Evolutionary conservation across 2,888 invertebrate species (phyloP).

Genomic region (Sthenelais limicola): DNA sequence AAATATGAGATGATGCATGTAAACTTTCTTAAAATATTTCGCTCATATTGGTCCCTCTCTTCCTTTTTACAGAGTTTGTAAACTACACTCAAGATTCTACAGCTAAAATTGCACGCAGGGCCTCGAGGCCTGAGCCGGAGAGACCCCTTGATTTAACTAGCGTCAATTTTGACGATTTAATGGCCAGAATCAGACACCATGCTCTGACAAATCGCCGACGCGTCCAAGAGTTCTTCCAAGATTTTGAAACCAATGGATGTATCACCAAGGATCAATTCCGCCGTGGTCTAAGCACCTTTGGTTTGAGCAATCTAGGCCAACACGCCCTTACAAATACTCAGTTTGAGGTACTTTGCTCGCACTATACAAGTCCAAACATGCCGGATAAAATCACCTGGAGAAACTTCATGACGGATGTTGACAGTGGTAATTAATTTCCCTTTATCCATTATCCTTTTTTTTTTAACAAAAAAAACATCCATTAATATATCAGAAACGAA

Average conservation of each 20-base stretch:
- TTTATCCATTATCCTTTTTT: background rate
- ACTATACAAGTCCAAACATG: constrained; percentile 64
- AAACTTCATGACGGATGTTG: constrained; percentile 68
- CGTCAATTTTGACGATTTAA: constrained; percentile 66
- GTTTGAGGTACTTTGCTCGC: constrained; percentile 61
- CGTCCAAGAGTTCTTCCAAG: constrained; percentile 70
- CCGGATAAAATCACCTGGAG: constrained; percentile 67
- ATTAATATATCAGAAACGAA: background rate
- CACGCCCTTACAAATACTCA: constrained; percentile 66
- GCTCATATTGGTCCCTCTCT: background rate
- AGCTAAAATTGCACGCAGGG: background rate
- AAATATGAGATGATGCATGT: too few species aligned
- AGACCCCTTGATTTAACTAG: constrained; percentile 48
- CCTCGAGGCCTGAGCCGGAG: background rate
- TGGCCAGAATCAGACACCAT: constrained; percentile 70
- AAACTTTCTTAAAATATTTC: background rate
- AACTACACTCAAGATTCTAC: constrained; percentile 48
- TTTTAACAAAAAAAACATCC: background rate
- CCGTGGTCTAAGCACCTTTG: constrained; percentile 66
- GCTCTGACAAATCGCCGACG: constrained; percentile 68
- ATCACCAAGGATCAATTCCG: constrained; percentile 70
- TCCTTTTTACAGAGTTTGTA: constrained; percentile 52
- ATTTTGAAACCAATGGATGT: constrained; percentile 70
- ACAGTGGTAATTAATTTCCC: constrained; percentile 61
- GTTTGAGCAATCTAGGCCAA: constrained; percentile 69